phyloP scores from a whole-genome alignment of 2,113 vertebrate species.

The Vulpes vulpes region DNA sequence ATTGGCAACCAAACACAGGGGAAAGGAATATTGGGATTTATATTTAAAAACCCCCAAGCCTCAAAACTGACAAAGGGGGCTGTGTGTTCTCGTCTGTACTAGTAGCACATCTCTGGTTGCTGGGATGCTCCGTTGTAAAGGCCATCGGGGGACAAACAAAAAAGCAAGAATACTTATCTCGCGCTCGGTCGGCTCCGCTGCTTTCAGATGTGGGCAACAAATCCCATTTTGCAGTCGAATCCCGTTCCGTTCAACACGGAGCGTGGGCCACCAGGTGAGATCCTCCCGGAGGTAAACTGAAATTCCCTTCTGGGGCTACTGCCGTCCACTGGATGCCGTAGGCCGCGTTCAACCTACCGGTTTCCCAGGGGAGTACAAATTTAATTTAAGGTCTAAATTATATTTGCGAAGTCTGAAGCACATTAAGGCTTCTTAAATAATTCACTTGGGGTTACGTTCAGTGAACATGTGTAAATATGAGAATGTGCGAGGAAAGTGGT shows the following conservation, averaged over 20 bases:
- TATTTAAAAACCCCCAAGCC: not conserved
- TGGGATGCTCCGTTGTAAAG: not conserved
- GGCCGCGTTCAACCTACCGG: rapidly evolving
- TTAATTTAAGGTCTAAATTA: constrained; percentile 65
- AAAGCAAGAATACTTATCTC: too few species aligned
- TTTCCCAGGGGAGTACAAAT: constrained; percentile 42
- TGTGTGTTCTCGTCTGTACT: not conserved
- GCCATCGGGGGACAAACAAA: not conserved
- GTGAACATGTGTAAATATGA: constrained; percentile 48
- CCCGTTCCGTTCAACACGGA: rapidly evolving
- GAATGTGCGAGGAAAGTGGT: not conserved
- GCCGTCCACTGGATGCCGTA: not conserved
- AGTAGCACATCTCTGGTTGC: rapidly evolving
- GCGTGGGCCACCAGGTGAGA: rapidly evolving
- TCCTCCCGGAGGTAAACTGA: not conserved
- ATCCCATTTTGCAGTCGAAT: rapidly evolving
- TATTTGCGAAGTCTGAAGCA: not conserved
- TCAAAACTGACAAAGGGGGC: not conserved
- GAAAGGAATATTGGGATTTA: not conserved
- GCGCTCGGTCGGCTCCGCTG: rapidly evolving
- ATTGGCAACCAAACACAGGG: not conserved
- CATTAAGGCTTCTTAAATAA: constrained; percentile 60
- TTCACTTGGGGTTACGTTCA: constrained; percentile 54
- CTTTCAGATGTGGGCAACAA: rapidly evolving
- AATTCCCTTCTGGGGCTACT: not conserved